Evolutionary conservation across 2,113 vertebrate genomes (phyloP).

Genomic region (Neolamprologus variostigma): DNA sequence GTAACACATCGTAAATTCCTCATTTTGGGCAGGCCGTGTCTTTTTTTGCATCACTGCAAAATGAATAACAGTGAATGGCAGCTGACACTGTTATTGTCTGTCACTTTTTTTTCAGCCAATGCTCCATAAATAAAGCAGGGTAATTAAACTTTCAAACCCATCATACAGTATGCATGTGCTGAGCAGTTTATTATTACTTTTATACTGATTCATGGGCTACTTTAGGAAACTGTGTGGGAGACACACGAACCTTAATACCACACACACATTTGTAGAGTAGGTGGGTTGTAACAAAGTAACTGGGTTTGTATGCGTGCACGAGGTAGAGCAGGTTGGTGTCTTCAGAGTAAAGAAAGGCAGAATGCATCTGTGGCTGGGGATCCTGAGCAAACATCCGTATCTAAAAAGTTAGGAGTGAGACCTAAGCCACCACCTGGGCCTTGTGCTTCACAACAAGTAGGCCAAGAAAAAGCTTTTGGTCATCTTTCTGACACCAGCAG

Average conservation of each 20-base stretch:
- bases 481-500: background rate
- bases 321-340: background rate
- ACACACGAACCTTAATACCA: background rate
- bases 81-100: background rate
- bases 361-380: background rate
- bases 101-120: background rate
- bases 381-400: background rate
- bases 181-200: background rate
- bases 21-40: background rate
- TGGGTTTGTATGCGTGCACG: accelerated
- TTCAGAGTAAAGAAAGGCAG: background rate
- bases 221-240: background rate
- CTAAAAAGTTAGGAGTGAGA: background rate
- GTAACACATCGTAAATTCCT: background rate
- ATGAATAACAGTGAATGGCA: background rate
- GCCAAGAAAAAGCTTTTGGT: background rate
- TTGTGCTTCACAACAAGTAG: background rate
- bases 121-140: background rate
- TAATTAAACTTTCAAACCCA: slow-evolving; percentile 7
- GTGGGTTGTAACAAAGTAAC: background rate
- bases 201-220: background rate
- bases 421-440: background rate
- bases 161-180: background rate
- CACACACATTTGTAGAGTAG: background rate
- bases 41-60: background rate